A percentile compares a stretch with the other conserved stretches of the same genome.
These are phyloP conservation scores for Anhinga anhinga DNA, from an alignment of 2,113 vertebrate genomes.

Conservation along the genomic window DNA sequence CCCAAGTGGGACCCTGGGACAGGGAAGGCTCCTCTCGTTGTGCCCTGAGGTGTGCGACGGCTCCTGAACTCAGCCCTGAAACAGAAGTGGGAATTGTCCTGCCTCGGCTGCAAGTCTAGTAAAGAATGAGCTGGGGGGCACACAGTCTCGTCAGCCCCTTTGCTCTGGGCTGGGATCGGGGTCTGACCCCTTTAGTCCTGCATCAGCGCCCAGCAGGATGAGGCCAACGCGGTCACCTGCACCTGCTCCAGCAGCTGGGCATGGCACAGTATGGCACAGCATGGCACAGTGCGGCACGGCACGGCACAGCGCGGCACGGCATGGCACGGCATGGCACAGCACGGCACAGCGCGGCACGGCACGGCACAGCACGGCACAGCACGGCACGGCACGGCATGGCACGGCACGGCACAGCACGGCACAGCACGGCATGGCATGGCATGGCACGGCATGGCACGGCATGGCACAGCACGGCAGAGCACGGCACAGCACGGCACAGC, in stretches of 20 bases:
- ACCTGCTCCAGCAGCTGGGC: neutral
- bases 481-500: neutral
- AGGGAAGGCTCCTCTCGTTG: neutral
- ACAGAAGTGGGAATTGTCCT: neutral
- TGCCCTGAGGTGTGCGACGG: too few relatives aligned
- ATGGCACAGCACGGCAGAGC: too few relatives aligned
- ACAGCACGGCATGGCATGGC: accelerated
- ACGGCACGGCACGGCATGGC: neutral
- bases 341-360: accelerated
- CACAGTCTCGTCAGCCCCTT: accelerated
- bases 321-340: accelerated
- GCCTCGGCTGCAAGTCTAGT: neutral
- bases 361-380: neutral
- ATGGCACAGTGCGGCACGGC: accelerated
- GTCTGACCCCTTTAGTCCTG: neutral
- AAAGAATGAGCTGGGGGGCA: neutral
- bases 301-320: accelerated
- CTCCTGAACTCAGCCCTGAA: neutral
- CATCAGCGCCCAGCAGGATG: neutral
- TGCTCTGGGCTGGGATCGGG: accelerated
- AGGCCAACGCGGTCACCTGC: neutral
- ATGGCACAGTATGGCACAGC: neutral
- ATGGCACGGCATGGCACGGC: accelerated
- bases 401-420: neutral
- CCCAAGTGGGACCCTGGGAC: neutral